phyloP scores from a whole-genome alignment of 2,797 vertebrate genomes.

The Bufotes viridis region DNA sequence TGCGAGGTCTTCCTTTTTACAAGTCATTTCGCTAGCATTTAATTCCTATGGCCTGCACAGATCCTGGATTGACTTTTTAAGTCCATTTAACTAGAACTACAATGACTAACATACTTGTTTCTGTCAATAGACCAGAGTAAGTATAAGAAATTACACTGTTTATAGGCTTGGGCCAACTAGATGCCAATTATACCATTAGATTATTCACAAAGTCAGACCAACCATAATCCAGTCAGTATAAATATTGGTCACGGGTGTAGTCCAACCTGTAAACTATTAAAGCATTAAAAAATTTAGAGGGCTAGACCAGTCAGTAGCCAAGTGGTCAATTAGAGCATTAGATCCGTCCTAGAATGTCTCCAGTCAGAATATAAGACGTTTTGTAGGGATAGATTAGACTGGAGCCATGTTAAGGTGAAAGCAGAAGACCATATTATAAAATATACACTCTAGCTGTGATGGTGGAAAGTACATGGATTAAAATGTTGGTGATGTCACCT shows the following conservation, averaged over 20 bases:
- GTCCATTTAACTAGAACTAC: neutral
- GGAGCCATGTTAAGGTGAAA: neutral
- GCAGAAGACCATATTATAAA: neutral
- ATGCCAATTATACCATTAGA: neutral
- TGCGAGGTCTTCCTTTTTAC: neutral
- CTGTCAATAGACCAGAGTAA: neutral
- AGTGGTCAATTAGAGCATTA: neutral
- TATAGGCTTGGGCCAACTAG: neutral
- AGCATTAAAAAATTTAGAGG: neutral
- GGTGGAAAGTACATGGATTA: neutral
- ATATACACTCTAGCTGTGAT: neutral
- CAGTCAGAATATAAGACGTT: neutral
- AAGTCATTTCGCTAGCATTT: neutral
- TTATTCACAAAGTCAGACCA: neutral
- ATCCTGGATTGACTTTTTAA: neutral
- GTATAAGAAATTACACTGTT: neutral
- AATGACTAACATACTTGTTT: neutral
- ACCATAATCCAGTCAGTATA: neutral
- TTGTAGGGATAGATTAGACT: neutral
- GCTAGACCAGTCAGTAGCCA: neutral
- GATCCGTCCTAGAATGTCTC: neutral
- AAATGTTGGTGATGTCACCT: neutral
- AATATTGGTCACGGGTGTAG: neutral
- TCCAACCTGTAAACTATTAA: neutral
- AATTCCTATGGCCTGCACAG: neutral